These are phyloP conservation scores for Gavialis gangeticus DNA, from an alignment of 2,113 vertebrate genomes.

Conservation along the genomic window DNA sequence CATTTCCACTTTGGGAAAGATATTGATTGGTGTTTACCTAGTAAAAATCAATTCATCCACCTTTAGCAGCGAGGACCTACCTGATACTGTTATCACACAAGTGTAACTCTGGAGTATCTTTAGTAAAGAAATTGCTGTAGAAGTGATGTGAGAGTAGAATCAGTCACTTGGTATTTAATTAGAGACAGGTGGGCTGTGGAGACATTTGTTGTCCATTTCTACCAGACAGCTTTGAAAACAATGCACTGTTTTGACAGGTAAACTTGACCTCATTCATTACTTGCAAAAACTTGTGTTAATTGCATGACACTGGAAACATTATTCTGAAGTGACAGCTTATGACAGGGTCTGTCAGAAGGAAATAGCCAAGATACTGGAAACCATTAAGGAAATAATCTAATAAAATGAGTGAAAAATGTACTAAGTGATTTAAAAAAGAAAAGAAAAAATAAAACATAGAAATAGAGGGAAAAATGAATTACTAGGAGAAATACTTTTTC, in stretches of 20 bases:
- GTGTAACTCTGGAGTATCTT: background rate
- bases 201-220: background rate
- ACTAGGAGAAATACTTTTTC: background rate
- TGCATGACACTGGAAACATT: background rate
- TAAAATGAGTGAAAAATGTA: background rate
- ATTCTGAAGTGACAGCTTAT: background rate
- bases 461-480: background rate
- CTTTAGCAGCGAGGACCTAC: background rate
- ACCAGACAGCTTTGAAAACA: background rate
- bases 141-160: background rate
- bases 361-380: background rate
- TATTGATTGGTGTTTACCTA: background rate
- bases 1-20: background rate
- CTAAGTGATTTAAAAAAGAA: background rate
- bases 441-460: background rate
- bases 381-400: background rate
- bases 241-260: background rate
- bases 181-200: background rate
- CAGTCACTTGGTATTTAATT: background rate
- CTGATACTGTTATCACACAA: fast-evolving
- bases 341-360: background rate
- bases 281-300: background rate
- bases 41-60: background rate
- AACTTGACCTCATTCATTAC: background rate
- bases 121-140: background rate